Percentiles rank a stretch among this genome's conserved stretches.
These are phyloP conservation scores for Punctoribates punctum DNA, from an alignment of 2,888 invertebrate species.

Conservation along the genomic window DNA sequence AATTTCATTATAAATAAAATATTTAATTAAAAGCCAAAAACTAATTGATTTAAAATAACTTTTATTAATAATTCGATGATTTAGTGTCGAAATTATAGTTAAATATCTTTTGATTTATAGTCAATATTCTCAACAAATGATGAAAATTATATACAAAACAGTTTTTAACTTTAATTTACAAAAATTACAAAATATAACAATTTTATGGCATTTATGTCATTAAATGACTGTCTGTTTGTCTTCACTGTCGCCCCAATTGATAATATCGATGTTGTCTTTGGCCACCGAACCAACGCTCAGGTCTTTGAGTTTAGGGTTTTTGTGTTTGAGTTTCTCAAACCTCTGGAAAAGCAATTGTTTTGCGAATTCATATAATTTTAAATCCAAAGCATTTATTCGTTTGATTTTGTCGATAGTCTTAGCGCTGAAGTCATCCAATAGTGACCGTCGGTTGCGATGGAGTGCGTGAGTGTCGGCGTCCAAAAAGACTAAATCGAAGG, in stretches of 20 bases:
- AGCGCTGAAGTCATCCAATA: constrained; percentile 71
- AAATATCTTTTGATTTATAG: too few species aligned
- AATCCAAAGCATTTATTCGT: constrained; percentile 78
- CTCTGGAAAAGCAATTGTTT: constrained; percentile 72
- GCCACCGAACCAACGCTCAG: neutral
- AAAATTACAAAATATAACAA: too few species aligned
- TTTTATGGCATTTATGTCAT: too few species aligned
- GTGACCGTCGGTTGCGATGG: constrained; percentile 65
- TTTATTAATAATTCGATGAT: too few species aligned
- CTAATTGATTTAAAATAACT: too few species aligned
- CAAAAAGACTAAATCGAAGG: constrained; percentile 85
- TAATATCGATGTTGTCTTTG: neutral
- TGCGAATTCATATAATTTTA: constrained; percentile 89
- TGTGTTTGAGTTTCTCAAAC: constrained; percentile 59
- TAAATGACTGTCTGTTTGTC: too few species aligned
- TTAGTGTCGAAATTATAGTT: too few species aligned
- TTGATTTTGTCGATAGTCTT: constrained; percentile 71
- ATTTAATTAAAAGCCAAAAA: too few species aligned
- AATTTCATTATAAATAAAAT: too few species aligned
- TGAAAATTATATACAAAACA: too few species aligned
- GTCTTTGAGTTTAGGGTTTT: neutral
- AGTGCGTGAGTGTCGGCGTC: constrained; percentile 83
- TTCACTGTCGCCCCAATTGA: neutral
- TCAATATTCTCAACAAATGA: too few species aligned
- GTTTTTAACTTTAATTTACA: too few species aligned